Percentiles rank a stretch among this genome's conserved stretches.
Conservation (phyloP, 1,140 invertebrate genomes). For the Drosophila sp. region DNA sequence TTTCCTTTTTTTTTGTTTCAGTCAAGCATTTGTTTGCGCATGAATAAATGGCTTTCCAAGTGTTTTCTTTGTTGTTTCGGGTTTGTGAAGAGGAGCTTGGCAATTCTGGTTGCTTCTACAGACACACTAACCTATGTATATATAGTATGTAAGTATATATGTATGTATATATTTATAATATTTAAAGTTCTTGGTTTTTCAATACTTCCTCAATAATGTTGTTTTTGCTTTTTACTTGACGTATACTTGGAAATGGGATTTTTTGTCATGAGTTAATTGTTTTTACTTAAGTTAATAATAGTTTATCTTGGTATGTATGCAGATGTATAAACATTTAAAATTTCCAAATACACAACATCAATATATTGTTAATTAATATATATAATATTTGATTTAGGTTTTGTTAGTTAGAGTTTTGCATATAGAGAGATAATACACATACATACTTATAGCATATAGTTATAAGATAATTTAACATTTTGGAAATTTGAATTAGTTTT, state of each 20-base stretch:
- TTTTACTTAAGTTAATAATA: conserved; percentile 42
- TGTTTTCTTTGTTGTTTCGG: conserved; percentile 15
- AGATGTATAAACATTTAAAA: conserved; percentile 77
- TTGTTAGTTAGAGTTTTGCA: conserved; percentile 64
- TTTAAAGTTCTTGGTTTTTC: conserved; percentile 25
- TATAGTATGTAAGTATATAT: conserved; percentile 43
- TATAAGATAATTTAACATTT: conserved; percentile 58
- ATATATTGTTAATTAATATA: conserved; percentile 76
- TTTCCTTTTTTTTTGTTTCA: conserved; percentile 56
- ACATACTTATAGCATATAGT: conserved; percentile 41
- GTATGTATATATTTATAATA: conserved; percentile 31
- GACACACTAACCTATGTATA: conserved; percentile 60
- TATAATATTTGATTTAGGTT: conserved; percentile 51
- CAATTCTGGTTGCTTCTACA: conserved; percentile 50
- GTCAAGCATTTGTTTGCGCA: conserved; percentile 69
- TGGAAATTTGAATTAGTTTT: conserved; percentile 29
- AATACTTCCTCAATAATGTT: conserved; percentile 52
- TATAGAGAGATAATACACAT: conserved; percentile 42
- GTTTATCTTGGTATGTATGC: conserved; percentile 55
- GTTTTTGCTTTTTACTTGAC: conserved; percentile 69
- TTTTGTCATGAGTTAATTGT: conserved; percentile 60
- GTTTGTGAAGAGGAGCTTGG: conserved; percentile 38
- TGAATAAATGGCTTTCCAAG: conserved; percentile 37
- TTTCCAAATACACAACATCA: conserved; percentile 79
- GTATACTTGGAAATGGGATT: conserved; percentile 71